phyloP scores from a whole-genome alignment of 2,888 invertebrate species.

The Timema podura region DNA sequence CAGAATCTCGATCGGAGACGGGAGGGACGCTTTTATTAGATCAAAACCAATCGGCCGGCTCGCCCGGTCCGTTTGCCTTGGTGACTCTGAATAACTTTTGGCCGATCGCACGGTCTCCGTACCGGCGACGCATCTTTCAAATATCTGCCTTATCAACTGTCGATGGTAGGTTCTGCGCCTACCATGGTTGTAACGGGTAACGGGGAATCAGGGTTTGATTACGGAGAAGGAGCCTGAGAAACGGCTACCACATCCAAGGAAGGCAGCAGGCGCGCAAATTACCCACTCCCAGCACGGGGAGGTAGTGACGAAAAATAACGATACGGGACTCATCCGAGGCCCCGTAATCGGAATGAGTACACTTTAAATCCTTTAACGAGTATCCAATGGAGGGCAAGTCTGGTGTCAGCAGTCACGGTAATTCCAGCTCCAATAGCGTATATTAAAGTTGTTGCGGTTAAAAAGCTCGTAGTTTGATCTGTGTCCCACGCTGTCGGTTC shows the following conservation, averaged over 20 bases:
- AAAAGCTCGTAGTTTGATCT: conserved; percentile 51
- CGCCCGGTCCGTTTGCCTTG: conserved; percentile 39
- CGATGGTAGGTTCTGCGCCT: conserved; percentile 62
- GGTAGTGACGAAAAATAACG: conserved; percentile 66
- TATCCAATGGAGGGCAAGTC: conserved; percentile 60
- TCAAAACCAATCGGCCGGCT: conserved; percentile 8
- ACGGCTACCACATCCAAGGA: conserved; percentile 68
- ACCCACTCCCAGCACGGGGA: conserved; percentile 57
- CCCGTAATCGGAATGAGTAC: conserved; percentile 55
- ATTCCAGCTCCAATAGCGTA: conserved; percentile 63
- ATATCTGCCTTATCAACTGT: conserved; percentile 65
- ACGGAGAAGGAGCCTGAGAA: conserved; percentile 68
- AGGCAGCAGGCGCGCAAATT: conserved; percentile 68
- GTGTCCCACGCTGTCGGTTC: conserved; percentile 48
- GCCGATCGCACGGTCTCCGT: conserved; percentile 46
- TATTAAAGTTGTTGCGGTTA: conserved; percentile 52
- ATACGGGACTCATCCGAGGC: conserved; percentile 55
- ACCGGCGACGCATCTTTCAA: conserved; percentile 59
- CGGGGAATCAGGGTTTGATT: conserved; percentile 73
- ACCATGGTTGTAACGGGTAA: conserved; percentile 67
- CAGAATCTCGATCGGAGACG: background rate
- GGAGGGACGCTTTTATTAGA: background rate
- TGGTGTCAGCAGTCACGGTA: conserved; percentile 69
- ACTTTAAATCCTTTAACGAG: conserved; percentile 56
- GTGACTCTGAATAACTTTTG: conserved; percentile 49